These are phyloP conservation scores for Drosophila lowei DNA, from an alignment of 1,140 invertebrate genomes.

Conservation along the genomic window DNA sequence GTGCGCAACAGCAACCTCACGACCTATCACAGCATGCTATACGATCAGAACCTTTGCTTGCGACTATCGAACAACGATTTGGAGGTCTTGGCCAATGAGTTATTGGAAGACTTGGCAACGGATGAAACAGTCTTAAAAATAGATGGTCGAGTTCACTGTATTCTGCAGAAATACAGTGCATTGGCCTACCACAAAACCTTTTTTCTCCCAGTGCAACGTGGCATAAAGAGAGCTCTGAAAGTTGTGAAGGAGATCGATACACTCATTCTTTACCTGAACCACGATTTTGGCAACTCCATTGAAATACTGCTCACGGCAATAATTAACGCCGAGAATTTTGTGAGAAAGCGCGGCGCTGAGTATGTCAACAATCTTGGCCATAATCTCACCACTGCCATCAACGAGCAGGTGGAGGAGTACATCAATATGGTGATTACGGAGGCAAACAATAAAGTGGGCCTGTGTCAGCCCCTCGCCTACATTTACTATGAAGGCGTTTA, in stretches of 20 bases:
- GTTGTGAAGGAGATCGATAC: conserved; percentile 87
- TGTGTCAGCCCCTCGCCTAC: conserved; percentile 90
- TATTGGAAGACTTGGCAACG: conserved; percentile 83
- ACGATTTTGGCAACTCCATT: conserved; percentile 89
- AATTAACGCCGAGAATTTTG: conserved; percentile 86
- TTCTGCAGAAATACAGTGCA: conserved; percentile 81
- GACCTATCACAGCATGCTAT: conserved; percentile 47
- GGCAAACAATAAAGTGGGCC: conserved; percentile 86
- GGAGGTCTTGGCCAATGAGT: conserved; percentile 9
- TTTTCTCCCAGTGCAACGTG: conserved; percentile 67
- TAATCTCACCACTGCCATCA: conserved; percentile 71
- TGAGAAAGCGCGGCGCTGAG: conserved; percentile 87
- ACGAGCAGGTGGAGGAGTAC: conserved; percentile 87
- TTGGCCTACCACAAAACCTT: conserved; percentile 85
- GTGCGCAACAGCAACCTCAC: conserved; percentile 85
- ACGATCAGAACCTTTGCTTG: conserved; percentile 83
- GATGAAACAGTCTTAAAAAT: no score
- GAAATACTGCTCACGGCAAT: conserved; percentile 87
- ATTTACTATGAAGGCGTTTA: conserved; percentile 90
- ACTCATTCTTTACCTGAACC: conserved; percentile 87
- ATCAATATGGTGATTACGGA: conserved; percentile 85
- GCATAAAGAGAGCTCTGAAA: conserved; percentile 63
- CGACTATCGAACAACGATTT: conserved; percentile 82
- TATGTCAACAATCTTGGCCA: conserved; percentile 86
- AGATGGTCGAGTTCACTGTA: no score